Conservation (phyloP, 1,140 invertebrate genomes). For the Colletes gigas region DNA sequence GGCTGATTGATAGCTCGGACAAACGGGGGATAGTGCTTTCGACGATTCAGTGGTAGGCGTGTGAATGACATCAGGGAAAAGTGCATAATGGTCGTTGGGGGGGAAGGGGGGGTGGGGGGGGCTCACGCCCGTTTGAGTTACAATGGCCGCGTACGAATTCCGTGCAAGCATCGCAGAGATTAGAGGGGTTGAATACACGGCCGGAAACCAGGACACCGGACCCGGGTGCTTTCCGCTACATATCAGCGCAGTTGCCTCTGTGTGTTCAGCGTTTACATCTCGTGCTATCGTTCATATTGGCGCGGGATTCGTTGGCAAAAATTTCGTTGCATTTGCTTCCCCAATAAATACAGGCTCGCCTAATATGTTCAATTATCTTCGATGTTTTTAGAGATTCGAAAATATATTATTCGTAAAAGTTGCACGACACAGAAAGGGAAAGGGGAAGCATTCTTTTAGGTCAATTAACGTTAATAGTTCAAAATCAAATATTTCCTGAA, state of each 20-base stretch:
- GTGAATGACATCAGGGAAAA: not conserved
- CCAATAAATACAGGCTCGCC: too few species aligned
- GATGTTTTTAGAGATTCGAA: too few species aligned
- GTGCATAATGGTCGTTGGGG: not conserved
- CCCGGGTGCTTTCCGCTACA: not conserved
- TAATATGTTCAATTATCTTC: too few species aligned
- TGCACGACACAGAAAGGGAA: too few species aligned
- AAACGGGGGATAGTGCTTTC: too few species aligned
- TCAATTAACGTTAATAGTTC: too few species aligned
- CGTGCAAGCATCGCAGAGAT: slow-evolving; percentile 5
- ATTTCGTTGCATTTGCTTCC: too few species aligned
- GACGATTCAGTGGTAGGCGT: too few species aligned
- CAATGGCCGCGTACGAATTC: not conserved
- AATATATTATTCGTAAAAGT: too few species aligned
- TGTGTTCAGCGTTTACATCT: not conserved
- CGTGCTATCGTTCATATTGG: not conserved
- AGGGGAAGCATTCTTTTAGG: too few species aligned
- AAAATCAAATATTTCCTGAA: too few species aligned
- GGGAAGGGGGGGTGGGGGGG: not conserved
- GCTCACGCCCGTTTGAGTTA: not conserved
- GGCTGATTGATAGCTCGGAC: too few species aligned
- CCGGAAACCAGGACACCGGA: slow-evolving; percentile 30
- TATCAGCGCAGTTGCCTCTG: not conserved
- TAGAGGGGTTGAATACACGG: slow-evolving; percentile 12
- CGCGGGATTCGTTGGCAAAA: not conserved